Evolutionary conservation across 2,888 invertebrate genomes (phyloP).

Genomic region (Pecten maximus): DNA sequence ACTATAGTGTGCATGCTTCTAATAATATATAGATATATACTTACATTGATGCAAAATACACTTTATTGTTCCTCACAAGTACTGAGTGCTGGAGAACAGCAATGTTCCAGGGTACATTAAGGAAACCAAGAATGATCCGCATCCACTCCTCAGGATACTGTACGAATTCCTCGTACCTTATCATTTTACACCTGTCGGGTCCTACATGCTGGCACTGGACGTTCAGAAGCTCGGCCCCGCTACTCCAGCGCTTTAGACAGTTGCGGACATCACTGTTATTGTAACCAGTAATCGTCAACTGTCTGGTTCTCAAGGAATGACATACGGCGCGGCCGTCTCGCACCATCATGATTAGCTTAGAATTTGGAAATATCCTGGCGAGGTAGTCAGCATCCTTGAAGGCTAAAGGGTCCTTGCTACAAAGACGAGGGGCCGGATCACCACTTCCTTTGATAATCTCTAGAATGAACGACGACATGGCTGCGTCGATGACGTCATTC

Average conservation of each 20-base stretch:
- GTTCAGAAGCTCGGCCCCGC: slow-evolving; percentile 95
- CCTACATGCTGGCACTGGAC: slow-evolving; percentile 76
- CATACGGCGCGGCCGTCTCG: slow-evolving; percentile 99
- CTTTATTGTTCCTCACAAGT: slow-evolving; percentile 96
- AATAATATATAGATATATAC: slow-evolving; percentile 44
- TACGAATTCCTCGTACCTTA: slow-evolving; percentile 98
- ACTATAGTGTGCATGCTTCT: too few relatives aligned
- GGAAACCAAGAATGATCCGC: slow-evolving; percentile 92
- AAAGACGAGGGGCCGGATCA: slow-evolving; percentile 95
- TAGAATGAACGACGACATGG: slow-evolving; percentile 96
- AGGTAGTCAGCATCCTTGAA: slow-evolving; percentile 98
- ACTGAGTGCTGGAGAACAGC: slow-evolving; percentile 98
- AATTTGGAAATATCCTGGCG: slow-evolving; percentile 96
- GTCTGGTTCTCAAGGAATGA: slow-evolving; percentile 97
- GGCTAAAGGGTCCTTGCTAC: slow-evolving; percentile 99
- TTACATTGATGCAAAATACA: slow-evolving; percentile 96
- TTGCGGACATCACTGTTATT: slow-evolving; percentile 95
- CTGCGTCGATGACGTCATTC: slow-evolving; percentile 95
- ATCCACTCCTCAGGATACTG: slow-evolving; percentile 95
- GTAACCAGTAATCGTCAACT: slow-evolving; percentile 95
- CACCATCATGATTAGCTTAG: slow-evolving; percentile 98
- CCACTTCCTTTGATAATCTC: slow-evolving; percentile 91
- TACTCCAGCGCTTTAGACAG: slow-evolving; percentile 98
- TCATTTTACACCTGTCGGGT: slow-evolving; percentile 88
- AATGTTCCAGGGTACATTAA: slow-evolving; percentile 96